phyloP scores from a whole-genome alignment of 2,797 vertebrate genomes.

The Bucorvus abyssinicus region DNA sequence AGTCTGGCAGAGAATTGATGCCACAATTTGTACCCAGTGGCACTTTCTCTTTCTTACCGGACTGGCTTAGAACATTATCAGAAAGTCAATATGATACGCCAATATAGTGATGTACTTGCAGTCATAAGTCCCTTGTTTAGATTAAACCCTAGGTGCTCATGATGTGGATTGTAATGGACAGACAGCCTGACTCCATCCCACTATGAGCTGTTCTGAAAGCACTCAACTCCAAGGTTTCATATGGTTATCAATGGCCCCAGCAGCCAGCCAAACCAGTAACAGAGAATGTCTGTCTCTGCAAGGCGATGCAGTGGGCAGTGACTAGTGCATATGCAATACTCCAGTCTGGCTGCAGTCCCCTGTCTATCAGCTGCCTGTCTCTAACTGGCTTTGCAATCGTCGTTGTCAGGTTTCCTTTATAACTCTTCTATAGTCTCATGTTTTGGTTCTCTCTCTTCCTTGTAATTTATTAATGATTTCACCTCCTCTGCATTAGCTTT shows the following conservation, averaged over 20 bases:
- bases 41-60: conserved; percentile 78
- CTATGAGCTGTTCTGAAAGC: conserved; percentile 61
- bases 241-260: conserved; percentile 75
- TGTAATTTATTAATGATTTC: conserved; percentile 73
- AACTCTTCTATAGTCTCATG: conserved; percentile 73
- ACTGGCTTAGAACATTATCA: conserved; percentile 83
- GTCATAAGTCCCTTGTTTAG: conserved; percentile 68
- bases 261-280: conserved; percentile 72
- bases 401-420: conserved; percentile 83
- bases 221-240: conserved; percentile 67
- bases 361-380: conserved; percentile 63
- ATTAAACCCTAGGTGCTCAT: conserved; percentile 74
- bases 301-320: conserved; percentile 45
- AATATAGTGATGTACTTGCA: conserved; percentile 77
- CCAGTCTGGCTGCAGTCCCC: conserved; percentile 70
- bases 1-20: conserved; percentile 83
- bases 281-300: conserved; percentile 78
- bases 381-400: conserved; percentile 58
- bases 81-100: conserved; percentile 81
- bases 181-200: conserved; percentile 83
- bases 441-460: conserved; percentile 51
- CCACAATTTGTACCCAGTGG: conserved; percentile 79
- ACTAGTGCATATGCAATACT: not conserved
- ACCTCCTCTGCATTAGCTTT: conserved; percentile 57
- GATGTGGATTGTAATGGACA: conserved; percentile 73